Evolutionary conservation across 1,140 invertebrate genomes (phyloP).

Genomic region (Ceratosolen solmsi): DNA sequence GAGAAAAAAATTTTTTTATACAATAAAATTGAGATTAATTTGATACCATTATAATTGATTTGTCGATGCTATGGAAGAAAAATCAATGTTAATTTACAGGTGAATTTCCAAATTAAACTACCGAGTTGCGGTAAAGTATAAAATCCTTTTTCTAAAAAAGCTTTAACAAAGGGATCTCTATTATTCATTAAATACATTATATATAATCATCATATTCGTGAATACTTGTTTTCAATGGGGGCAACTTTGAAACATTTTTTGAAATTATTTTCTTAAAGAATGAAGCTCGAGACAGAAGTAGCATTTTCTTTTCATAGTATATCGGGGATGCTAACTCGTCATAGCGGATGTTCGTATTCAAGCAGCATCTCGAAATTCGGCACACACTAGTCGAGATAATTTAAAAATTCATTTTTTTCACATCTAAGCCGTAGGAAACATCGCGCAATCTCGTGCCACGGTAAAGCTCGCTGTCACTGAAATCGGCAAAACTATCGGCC

Average conservation of each 20-base stretch:
- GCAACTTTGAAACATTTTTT: background rate
- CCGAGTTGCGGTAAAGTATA: too few relatives aligned
- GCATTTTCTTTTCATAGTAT: too few relatives aligned
- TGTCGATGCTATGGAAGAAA: too few relatives aligned
- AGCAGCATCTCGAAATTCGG: background rate
- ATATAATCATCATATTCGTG: background rate
- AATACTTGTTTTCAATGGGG: background rate
- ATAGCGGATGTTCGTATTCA: background rate
- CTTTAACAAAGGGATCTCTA: background rate
- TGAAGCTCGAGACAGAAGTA: too few relatives aligned
- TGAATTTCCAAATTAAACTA: too few relatives aligned
- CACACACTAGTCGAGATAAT: background rate
- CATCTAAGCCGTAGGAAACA: background rate
- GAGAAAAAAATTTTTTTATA: too few relatives aligned
- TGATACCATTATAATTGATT: too few relatives aligned
- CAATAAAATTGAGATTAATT: too few relatives aligned
- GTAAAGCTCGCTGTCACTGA: background rate
- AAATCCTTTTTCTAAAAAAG: too few relatives aligned
- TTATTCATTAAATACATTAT: background rate
- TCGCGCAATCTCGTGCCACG: background rate
- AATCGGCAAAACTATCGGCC: background rate
- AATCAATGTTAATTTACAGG: too few relatives aligned
- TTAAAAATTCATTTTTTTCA: background rate
- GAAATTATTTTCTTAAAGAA: background rate
- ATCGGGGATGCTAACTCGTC: background rate